phyloP scores from a whole-genome alignment of 2,888 invertebrate genomes.

The Xestia xanthographa region DNA sequence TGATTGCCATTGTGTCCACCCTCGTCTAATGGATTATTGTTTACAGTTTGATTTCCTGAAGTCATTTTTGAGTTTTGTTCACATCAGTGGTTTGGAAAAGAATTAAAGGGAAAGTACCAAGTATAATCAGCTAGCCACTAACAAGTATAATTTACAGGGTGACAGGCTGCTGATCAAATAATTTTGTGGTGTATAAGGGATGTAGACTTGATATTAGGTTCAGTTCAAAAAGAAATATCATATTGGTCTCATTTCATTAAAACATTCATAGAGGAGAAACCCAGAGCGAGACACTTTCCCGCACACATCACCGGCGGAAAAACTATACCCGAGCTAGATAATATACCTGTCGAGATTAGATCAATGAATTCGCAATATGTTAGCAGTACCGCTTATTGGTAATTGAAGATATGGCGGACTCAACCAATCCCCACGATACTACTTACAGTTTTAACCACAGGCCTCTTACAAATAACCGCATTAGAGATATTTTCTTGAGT shows the following conservation, averaged over 20 bases:
- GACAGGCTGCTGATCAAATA: neutral
- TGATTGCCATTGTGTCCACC: neutral
- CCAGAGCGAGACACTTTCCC: slow-evolving; percentile 38
- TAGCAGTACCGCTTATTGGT: slow-evolving; percentile 26
- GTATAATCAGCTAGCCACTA: neutral
- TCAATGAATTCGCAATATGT: slow-evolving; percentile 48
- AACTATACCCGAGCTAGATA: slow-evolving; percentile 16
- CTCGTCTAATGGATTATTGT: neutral
- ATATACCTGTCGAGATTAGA: slow-evolving; percentile 40
- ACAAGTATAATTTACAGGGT: neutral
- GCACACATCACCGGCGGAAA: slow-evolving; percentile 32
- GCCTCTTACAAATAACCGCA: slow-evolving; percentile 29
- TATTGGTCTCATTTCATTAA: neutral
- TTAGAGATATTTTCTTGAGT: slow-evolving; percentile 30
- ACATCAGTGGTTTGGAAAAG: neutral
- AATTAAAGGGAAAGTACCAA: neutral
- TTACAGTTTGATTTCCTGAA: neutral
- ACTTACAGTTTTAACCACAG: slow-evolving; percentile 51
- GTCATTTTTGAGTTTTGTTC: neutral
- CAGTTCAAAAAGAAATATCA: slow-evolving; percentile 4
- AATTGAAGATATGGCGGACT: slow-evolving; percentile 37
- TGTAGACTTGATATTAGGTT: neutral
- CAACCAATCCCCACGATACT: slow-evolving; percentile 7
- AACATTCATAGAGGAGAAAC: slow-evolving; percentile 36
- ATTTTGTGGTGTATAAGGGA: neutral